Base-by-base conservation (phyloP, 2,888 invertebrate genomes). In the Mechanitis messenoides region DNA sequence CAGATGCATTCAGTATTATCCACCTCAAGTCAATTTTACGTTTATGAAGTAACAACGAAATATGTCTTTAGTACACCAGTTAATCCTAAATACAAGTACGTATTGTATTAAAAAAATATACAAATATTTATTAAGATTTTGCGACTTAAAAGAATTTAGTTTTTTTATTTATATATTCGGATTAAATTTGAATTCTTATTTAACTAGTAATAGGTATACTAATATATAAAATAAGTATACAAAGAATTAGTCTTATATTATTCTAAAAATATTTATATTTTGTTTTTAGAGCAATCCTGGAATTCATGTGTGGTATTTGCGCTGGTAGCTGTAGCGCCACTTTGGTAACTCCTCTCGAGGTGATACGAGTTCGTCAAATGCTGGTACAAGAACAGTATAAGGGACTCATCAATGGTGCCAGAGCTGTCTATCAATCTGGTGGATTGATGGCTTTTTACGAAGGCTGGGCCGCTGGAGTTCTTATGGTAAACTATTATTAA, bases 351-450 rank as follows among this genome's bases (percentile, higher is more conserved):
- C 89, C 89, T 0, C 58, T 90, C 9, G 89, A 90, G 62, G 88
- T 90, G 53, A 79, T 90, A 33, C 74, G 89, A 45, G 80, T 85
- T 0, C 74, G 89, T 0, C 89, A 90, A 68, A 86, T 88, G 73
- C n/a, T 89, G 0, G 77, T 80, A 11, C 78, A 80, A 60, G 72
- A 80, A 1, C 89, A 88, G 63, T 90, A 89, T 67, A 73, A 64
- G 1, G 84, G 84, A 0, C 1, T 87, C 0, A 2, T 79, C 0
- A 77, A 74, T 0, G 87, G 88, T 0, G 83, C 84, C 1, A 69
- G 54, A 28, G 72, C 70, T 1, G 87, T 90, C 1, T 90, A 86
- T 69, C 71, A 65, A 1, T 68, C 71, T 1, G 88, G 89, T 0
- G 89, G 89, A 0, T 2, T 85, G 0, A 12, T 74, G 0, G 86